A percentile compares a stretch with the other conserved stretches of the same genome.
These are phyloP conservation scores for Peromyscus nudipes DNA, from an alignment of 2,797 vertebrate species.

Conservation along the genomic window DNA sequence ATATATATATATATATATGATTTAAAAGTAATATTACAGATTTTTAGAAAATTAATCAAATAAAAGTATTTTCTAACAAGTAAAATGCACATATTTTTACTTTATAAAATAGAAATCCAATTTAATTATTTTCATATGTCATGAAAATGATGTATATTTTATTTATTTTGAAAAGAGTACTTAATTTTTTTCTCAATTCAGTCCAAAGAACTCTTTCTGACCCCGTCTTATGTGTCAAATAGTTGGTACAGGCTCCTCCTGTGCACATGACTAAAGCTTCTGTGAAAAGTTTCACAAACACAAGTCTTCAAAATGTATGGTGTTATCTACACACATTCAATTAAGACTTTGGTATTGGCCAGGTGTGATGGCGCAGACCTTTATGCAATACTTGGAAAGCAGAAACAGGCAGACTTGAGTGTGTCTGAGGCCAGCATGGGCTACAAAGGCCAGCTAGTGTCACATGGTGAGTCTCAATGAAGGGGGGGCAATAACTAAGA, in stretches of 20 bases:
- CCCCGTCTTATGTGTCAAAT: neutral
- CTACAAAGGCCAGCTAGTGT: too few species aligned
- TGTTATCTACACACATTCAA: neutral
- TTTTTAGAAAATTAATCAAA: neutral
- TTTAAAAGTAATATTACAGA: neutral
- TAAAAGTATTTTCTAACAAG: neutral
- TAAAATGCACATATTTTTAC: neutral
- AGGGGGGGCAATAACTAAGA: neutral
- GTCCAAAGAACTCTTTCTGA: neutral
- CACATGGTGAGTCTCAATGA: neutral
- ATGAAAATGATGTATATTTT: neutral
- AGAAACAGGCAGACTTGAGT: neutral
- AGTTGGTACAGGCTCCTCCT: neutral
- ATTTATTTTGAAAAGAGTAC: neutral
- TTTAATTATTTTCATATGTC: neutral
- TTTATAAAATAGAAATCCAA: neutral
- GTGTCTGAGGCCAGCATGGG: neutral
- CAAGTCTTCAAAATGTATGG: neutral
- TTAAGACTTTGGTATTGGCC: neutral
- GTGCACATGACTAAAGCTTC: neutral
- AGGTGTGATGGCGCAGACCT: neutral
- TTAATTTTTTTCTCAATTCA: neutral
- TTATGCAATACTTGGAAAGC: neutral
- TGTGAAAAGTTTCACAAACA: slow-evolving; percentile 25
- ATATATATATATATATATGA: neutral